Evolutionary conservation across 2,888 invertebrate genomes (phyloP), one percentile per base, ranked within the genome.

Genomic region (Brachypalpus laphriformis): DNA sequence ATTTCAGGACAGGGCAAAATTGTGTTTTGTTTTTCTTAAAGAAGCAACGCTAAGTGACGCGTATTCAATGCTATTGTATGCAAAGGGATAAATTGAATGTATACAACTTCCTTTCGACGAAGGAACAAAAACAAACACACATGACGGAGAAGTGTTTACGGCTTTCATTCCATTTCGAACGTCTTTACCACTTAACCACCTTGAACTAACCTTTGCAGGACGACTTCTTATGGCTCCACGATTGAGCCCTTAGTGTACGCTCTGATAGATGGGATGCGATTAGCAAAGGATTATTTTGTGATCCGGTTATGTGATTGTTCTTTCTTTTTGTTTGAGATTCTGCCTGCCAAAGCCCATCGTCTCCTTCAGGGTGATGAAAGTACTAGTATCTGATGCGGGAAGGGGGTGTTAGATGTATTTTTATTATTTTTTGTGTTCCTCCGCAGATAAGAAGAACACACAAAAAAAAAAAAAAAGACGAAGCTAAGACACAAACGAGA

Each of bases 211-310:
- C 68, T 68, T 61, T 47, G 66, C 22, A 68, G 49, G 31, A 54
- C 28, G 63, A 56, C 37, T 65, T 25, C 47, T 40, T 40, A 40
- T 28, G 56, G 37, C 45, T 51, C 57, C 42, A 37, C 51, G 65
- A 54, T 75, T 82, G 20, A 56, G 37, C 68, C 63, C 49, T 71
- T 61, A 70, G 45, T 75, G 56, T 71, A 75, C 37, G 65, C 37
- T 57, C 28, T 70, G 75, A 80, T 75, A 65, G 75, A 78, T 85
- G 70, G 57, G 28, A 40, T 75, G 57, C 70, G 80, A 80, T 85
- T 85, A 85, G 49, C 42, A 74, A 51, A 47, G 80, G 75, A 80
- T 85, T 80, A 75, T 45, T 74, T 61, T 75, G 63, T 56, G 72
- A 83, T 74, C 77, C 76, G 82, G 70, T 80, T 72, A 76, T 65